Evolutionary conservation across 1,140 invertebrate species (phyloP).

Genomic region (Lepidurus couesii): DNA sequence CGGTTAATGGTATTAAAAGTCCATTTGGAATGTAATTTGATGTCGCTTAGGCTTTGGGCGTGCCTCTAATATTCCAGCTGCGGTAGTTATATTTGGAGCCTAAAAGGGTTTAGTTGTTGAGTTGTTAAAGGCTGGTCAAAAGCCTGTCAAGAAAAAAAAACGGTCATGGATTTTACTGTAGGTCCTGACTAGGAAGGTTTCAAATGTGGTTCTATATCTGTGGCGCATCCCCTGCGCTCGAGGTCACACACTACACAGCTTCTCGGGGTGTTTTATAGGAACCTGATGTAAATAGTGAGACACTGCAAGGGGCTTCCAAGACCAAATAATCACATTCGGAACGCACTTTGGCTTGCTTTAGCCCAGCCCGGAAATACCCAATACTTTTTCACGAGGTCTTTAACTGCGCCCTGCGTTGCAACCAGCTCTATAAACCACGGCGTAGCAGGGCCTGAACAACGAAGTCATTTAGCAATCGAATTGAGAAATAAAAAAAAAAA

Average conservation of each 20-base stretch:
- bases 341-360: not conserved
- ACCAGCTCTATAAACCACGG: not conserved
- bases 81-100: no score
- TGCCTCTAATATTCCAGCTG: no score
- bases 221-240: no score
- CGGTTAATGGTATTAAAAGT: no score
- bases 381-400: not conserved
- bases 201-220: not conserved
- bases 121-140: not conserved
- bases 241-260: no score
- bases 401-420: not conserved
- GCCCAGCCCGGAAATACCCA: not conserved
- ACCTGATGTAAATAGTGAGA: not conserved
- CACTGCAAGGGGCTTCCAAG: not conserved
- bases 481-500: no score
- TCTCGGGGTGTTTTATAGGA: not conserved
- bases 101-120: not conserved
- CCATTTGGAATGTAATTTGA: no score
- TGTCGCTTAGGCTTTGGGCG: no score
- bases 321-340: conserved; percentile 12
- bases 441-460: no score
- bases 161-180: not conserved
- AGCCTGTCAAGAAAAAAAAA: not conserved
- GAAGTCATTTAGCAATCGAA: no score
- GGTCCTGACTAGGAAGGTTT: not conserved